Evolutionary conservation across 2,797 vertebrate species (phyloP).

Genomic region (Mormyrus proboscirostris): DNA sequence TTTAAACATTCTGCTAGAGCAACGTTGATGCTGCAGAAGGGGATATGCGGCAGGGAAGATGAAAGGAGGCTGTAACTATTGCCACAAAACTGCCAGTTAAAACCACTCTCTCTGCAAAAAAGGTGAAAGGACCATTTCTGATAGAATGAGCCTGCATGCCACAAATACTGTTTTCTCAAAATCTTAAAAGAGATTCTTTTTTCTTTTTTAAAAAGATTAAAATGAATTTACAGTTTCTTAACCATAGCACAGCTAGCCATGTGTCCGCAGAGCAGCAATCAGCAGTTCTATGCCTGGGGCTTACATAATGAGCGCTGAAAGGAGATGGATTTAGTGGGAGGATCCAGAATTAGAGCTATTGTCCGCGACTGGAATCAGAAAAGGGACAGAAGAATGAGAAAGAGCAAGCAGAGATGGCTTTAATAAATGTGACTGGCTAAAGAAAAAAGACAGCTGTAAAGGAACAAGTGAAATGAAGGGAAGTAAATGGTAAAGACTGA

Average conservation of each 20-base stretch:
- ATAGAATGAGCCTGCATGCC: conserved; percentile 31
- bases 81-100: neutral
- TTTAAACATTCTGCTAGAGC: neutral
- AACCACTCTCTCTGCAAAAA: neutral
- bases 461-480: neutral
- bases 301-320: neutral
- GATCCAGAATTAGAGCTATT: neutral
- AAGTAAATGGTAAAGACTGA: neutral
- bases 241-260: neutral
- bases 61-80: neutral
- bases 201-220: neutral
- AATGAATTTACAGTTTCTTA: neutral
- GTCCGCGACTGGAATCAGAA: neutral
- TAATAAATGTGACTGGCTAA: neutral
- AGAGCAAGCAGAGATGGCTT: neutral
- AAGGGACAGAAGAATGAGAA: neutral
- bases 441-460: neutral
- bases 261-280: neutral
- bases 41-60: neutral
- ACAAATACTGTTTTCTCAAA: conserved; percentile 26
- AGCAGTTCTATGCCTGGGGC: neutral
- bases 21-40: neutral
- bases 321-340: neutral
- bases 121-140: neutral
- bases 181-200: neutral